Percentiles rank a stretch among this genome's conserved stretches.
These are phyloP conservation scores for Macrobrachium rosenbergii DNA, from an alignment of 1,140 invertebrate species.

Conservation along the genomic window DNA sequence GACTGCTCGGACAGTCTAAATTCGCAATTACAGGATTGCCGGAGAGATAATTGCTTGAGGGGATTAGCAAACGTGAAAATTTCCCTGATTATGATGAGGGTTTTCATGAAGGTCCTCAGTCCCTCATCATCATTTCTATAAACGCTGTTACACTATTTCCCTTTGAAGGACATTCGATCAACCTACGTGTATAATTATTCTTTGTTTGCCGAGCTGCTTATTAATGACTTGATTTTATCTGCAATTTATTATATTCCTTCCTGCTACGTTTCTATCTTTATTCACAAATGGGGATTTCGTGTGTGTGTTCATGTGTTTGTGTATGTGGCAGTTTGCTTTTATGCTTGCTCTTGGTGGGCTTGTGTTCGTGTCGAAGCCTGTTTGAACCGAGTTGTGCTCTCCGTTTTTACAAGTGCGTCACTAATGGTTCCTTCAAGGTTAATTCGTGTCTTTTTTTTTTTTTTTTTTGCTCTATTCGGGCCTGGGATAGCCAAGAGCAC, in stretches of 20 bases:
- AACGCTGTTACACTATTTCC: no score
- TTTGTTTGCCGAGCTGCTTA: no score
- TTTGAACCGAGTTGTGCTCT: no score
- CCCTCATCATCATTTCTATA: no score
- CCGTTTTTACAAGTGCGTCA: no score
- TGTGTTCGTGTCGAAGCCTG: background rate
- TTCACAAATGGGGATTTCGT: background rate
- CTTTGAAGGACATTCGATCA: no score
- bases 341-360: background rate
- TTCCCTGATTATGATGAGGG: no score
- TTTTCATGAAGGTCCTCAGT: no score
- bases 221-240: background rate
- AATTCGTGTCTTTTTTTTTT: background rate
- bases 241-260: background rate
- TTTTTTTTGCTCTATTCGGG: background rate
- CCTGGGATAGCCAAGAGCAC: background rate
- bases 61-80: background rate
- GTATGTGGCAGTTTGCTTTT: background rate
- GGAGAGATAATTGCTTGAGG: background rate
- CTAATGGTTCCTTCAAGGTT: no score
- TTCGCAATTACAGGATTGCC: background rate
- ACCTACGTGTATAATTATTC: no score
- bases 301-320: slow-evolving; percentile 1
- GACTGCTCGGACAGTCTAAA: no score
- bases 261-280: slow-evolving; percentile 15